phyloP scores from a whole-genome alignment of 1,140 invertebrate genomes.

The Drosophila micromelanica region DNA sequence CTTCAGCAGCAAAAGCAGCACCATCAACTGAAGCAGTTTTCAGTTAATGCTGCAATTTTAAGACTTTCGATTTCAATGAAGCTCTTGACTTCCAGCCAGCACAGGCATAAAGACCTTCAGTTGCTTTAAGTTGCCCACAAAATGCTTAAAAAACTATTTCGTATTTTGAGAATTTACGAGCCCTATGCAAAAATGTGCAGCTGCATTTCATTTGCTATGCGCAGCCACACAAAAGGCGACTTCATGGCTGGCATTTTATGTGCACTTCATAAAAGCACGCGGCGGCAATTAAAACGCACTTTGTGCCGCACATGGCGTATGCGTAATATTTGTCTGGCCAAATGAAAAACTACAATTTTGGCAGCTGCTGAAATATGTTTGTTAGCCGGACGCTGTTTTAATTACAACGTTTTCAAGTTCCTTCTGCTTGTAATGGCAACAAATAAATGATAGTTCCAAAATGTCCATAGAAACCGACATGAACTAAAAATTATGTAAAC shows the following conservation, averaged over 20 bases:
- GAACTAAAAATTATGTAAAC: conserved; percentile 12
- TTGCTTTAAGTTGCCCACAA: conserved; percentile 16
- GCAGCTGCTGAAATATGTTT: conserved; percentile 41
- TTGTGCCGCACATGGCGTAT: conserved; percentile 58
- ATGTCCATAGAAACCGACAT: conserved; percentile 20
- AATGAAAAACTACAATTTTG: conserved; percentile 33
- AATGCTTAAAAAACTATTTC: conserved; percentile 15
- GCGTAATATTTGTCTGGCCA: conserved; percentile 50
- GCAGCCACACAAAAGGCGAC: conserved; percentile 5
- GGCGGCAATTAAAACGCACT: conserved; percentile 67
- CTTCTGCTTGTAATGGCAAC: conserved; percentile 7
- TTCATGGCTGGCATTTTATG: conserved; percentile 50
- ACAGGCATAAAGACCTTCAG: background rate
- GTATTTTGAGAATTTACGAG: conserved; percentile 29
- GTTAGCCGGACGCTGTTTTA: conserved; percentile 51
- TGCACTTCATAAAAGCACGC: conserved; percentile 61
- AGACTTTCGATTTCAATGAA: conserved; percentile 33
- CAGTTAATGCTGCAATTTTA: conserved; percentile 41
- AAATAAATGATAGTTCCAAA: conserved; percentile 16
- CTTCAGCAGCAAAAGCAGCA: conserved; percentile 10
- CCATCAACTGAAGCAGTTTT: conserved; percentile 23
- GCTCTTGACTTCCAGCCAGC: conserved; percentile 37
- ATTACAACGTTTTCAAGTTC: conserved; percentile 48
- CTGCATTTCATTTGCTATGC: conserved; percentile 40
- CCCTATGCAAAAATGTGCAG: conserved; percentile 13